phyloP scores from a whole-genome alignment of 2,113 vertebrate genomes.

The Boleophthalmus pectinirostris region DNA sequence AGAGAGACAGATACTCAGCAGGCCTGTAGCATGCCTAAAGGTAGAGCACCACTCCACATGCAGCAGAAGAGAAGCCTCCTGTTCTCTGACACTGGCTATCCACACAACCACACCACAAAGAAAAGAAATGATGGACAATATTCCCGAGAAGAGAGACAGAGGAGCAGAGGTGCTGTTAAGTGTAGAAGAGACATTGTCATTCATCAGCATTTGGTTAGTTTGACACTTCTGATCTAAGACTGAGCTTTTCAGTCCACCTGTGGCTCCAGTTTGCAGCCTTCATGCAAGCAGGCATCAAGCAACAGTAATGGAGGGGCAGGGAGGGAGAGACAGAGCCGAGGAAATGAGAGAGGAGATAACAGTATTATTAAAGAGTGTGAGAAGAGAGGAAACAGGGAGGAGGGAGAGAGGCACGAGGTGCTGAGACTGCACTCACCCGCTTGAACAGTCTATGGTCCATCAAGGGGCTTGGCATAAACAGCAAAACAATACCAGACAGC shows the following conservation, averaged over 20 bases:
- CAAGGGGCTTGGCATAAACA: slow-evolving; percentile 97
- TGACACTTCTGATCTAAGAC: slow-evolving; percentile 60
- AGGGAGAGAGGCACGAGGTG: slow-evolving; percentile 75
- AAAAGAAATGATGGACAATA: slow-evolving; percentile 19
- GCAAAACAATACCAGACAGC: slow-evolving; percentile 99
- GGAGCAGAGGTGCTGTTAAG: slow-evolving; percentile 68
- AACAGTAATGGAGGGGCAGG: slow-evolving; percentile 79
- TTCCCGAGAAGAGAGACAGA: slow-evolving; percentile 57
- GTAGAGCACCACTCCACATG: slow-evolving; percentile 76
- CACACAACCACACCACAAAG: slow-evolving; percentile 62
- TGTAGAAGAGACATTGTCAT: slow-evolving; percentile 75
- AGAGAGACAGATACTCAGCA: slow-evolving; percentile 57
- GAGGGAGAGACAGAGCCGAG: slow-evolving; percentile 50
- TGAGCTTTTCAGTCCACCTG: slow-evolving; percentile 74
- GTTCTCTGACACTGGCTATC: slow-evolving; percentile 48
- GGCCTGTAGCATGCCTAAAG: slow-evolving; percentile 75
- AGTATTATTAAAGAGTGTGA: slow-evolving; percentile 48
- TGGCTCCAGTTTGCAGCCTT: slow-evolving; percentile 77
- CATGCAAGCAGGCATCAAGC: slow-evolving; percentile 99
- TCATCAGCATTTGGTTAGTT: slow-evolving; percentile 75
- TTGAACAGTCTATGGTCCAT: slow-evolving; percentile 99
- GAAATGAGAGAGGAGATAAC: slow-evolving; percentile 60
- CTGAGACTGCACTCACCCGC: slow-evolving; percentile 99
- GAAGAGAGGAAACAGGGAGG: slow-evolving; percentile 59
- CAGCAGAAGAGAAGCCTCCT: slow-evolving; percentile 67